Evolutionary conservation across 2,113 vertebrate genomes (phyloP), one percentile per base, ranked within the genome.

Genomic region (Cichladusa arquata): DNA sequence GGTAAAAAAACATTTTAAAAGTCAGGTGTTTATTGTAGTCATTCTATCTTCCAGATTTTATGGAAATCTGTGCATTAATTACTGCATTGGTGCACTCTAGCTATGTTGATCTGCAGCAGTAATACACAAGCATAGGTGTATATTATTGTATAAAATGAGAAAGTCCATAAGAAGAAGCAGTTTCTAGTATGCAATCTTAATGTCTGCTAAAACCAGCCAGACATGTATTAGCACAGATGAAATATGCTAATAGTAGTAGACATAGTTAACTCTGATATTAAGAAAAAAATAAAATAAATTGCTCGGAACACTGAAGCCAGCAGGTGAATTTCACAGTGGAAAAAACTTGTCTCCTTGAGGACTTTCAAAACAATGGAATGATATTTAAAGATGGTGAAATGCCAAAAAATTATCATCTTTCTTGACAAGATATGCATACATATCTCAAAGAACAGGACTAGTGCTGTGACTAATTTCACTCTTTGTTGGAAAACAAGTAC

Each of bases 1-100:
- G 3, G 5, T 53, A 28, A 57, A 0, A 0, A 62, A n/a, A 40
- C 2, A 0, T 8, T 53, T 44, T 4, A 24, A 87, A 87, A 45
- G 8, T 26, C 17, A 24, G 3, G 4, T 26, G 22, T 64, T 73
- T 64, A 40, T 25, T 65, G 19, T 6, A 60, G 25, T 57, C 8
- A 34, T 44, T 85, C 9, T 40, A 4, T 42, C 47, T 50, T 40
- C 7, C 0, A 0, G 6, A 66, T 53, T 65, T 82, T 57, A 56
- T 26, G 26, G 16, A 61, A 79, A 66, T 34, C 5, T 48, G 5
- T 33, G 8, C 8, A 12, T 51, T 78, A 14, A 2, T 45, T 54
- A 40, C 14, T 31, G 4, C 4, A 14, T 19, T 42, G 28, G 36
- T 60, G 11, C 26, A 67, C 19, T 92, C 29, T 18, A 79, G 28